A percentile compares a stretch with the other conserved stretches of the same genome.
Evolutionary conservation across 2,113 vertebrate genomes (phyloP).

Genomic region (Phocoena phocoena): DNA sequence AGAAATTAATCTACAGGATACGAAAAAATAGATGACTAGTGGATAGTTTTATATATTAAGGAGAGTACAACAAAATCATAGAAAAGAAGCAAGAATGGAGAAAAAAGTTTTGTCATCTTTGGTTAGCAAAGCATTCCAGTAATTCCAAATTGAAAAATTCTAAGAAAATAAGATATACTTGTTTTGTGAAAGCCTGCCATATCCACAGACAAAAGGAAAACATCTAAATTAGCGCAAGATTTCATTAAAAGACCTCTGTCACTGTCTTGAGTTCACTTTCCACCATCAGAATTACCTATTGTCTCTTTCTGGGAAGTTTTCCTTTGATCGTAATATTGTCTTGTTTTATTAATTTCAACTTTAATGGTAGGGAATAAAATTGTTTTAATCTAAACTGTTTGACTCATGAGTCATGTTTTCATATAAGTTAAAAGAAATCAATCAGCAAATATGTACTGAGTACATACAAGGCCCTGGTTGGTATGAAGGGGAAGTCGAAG

Average conservation of each 20-base stretch:
- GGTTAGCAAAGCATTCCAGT: not conserved
- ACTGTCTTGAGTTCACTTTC: not conserved
- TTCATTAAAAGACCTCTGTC: not conserved
- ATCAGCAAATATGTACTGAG: not conserved
- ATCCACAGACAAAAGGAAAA: not conserved
- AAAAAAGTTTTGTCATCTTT: not conserved
- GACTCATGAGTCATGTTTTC: not conserved
- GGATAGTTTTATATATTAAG: not conserved
- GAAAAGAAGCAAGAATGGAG: not conserved
- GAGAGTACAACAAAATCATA: not conserved
- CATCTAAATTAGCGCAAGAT: not conserved
- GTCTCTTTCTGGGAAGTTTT: conserved; percentile 18
- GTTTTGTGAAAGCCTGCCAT: not conserved
- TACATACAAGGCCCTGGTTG: not conserved
- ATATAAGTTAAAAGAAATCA: not conserved
- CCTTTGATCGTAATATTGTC: not conserved
- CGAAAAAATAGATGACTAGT: not conserved
- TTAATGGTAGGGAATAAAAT: not conserved
- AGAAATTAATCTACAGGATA: conserved; percentile 4
- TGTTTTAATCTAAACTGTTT: conserved; percentile 20
- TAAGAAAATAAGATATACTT: not conserved
- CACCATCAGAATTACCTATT: not conserved
- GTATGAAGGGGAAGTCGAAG: not conserved
- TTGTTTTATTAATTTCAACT: conserved; percentile 44
- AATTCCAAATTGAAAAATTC: conserved; percentile 3